These are phyloP conservation scores for Nymphicus hollandicus DNA, from an alignment of 2,113 vertebrate genomes.

Conservation along the genomic window DNA sequence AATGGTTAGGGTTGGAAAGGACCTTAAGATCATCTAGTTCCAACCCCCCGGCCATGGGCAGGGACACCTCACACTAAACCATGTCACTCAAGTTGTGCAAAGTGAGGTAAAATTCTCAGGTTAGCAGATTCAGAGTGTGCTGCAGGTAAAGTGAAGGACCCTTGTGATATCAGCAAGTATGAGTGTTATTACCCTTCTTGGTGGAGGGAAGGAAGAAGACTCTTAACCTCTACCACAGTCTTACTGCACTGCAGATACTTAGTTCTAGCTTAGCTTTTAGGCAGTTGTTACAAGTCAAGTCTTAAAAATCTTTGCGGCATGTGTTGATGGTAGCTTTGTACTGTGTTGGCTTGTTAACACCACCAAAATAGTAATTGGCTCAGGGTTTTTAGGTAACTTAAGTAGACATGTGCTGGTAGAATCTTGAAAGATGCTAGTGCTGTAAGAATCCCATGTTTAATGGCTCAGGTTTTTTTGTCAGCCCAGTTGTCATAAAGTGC, in stretches of 20 bases:
- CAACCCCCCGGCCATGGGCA: too few relatives aligned
- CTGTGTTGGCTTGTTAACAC: background rate
- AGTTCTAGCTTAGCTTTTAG: background rate
- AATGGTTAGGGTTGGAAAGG: too few relatives aligned
- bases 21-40: too few relatives aligned
- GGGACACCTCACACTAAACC: too few relatives aligned
- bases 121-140: background rate
- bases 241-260: background rate
- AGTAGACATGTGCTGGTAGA: background rate
- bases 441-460: background rate
- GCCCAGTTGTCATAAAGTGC: background rate
- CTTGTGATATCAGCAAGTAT: background rate
- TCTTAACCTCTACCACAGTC: background rate
- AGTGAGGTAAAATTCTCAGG: background rate
- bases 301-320: background rate
- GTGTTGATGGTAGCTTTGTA: background rate
- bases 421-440: background rate
- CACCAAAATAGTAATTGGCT: background rate
- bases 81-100: background rate
- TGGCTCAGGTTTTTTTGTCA: background rate
- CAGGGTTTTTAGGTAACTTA: accelerated
- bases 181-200: background rate
- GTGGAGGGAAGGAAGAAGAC: background rate
- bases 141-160: background rate
- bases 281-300: background rate